Base-by-base conservation (phyloP, 2,113 vertebrate genomes). In the Caranx melampygus region DNA sequence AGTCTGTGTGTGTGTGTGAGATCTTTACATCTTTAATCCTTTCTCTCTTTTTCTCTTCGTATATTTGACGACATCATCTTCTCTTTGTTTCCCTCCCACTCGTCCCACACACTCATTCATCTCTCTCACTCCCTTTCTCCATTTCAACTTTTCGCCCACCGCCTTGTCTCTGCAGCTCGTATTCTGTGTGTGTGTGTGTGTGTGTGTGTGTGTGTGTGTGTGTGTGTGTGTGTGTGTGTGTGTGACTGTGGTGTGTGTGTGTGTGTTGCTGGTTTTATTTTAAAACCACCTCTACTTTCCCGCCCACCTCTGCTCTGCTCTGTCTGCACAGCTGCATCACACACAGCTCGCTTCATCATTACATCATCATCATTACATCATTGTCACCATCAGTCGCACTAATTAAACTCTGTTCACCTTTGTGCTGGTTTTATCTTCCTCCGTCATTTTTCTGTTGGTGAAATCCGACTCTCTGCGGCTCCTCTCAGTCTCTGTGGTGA, bases 121-220 rank as follows among this genome's bases (percentile, higher is more conserved):
- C 60, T 63, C 37, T 57, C 62, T 70, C 68, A 7, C 78, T 63
- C 59, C 71, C 44, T 3, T 55, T 21, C 73, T 86, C 49, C 54
- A 55, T 70, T 71, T 59, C 18, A 68, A 42, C 67, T 57, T 4
- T 26, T 72, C 60, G 34, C 80, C 82, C 33, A 64, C 82, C 42
- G 75, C 35, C 72, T 72, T 34, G n/a, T 74, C 59, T 73, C 74
- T 71, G 34, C 40, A 15, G 44, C 57, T n/a, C 8, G 3, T 4
- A 37, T 37, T 7, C 35, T 3, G 2, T 65, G 20, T 72, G 63
- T 64, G 34, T 79, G 3, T 75, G 15, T 54, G 21, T 65, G 15
- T 47, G 54, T 67, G 33, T 42, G 31, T 40, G 11, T 49, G 33
- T 61, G 49, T 54, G 65, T 5, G 5, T 57, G 6, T 67, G 2